Evolutionary conservation across 2,797 vertebrate genomes (phyloP), one percentile per base, ranked within the genome.

Genomic region (Etheostoma perlongum): DNA sequence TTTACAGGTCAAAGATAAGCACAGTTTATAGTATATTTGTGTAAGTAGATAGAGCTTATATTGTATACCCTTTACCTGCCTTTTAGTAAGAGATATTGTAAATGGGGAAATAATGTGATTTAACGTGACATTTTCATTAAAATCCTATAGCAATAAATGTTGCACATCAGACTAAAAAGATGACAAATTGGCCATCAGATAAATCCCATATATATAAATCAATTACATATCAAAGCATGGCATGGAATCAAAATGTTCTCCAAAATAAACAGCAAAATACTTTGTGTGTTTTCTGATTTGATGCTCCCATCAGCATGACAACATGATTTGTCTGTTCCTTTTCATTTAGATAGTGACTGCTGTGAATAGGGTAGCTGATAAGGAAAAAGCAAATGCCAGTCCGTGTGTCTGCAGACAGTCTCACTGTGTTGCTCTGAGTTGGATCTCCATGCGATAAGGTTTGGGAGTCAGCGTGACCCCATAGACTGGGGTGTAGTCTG

Each of bases 21-120:
- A 92, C 88, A 90, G 74, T 80, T 79, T 6, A 66, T 76, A 83
- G 71, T 80, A 67, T 83, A 84, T 85, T 75, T 83, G 52, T 79
- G 60, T 73, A 68, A 60, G 23, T 78, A 64, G 0, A 81, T 60
- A 79, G 70, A 85, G 69, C 12, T n/a, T 74, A 27, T 79, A 80
- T 73, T 68, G 5, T 66, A 74, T 25, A 30, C 21, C 48, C 27
- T 21, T 66, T 10, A 72, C 51, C 63, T 83, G 79, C 65, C 72
- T 86, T 85, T 71, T 65, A 49, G 53, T 55, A 49, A 77, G 55
- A 66, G 33, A 59, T 65, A 25, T 65, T 47, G 21, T 58, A 19
- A 61, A 55, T 30, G 44, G 42, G 52, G 13, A 52, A 74, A 44
- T 25, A 19, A 54, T 60, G 54, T 23, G n/a, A 55, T 69, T 75